These are phyloP conservation scores for Aricia artaxerxes DNA, from an alignment of 2,888 invertebrate species.

Conservation along the genomic window DNA sequence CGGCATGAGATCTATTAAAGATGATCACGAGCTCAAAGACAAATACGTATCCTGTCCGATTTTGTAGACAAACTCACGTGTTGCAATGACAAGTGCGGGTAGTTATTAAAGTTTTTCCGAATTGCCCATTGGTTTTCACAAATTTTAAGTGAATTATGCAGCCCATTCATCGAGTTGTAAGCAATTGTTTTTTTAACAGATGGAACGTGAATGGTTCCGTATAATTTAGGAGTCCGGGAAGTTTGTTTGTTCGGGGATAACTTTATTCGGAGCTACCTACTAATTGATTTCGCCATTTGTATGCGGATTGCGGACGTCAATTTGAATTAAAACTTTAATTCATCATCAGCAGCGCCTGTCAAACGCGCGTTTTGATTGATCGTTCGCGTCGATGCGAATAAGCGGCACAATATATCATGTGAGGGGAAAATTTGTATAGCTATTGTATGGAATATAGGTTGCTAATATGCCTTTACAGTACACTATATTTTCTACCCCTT, in stretches of 20 bases:
- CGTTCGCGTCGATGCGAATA: background rate
- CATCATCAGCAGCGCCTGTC: conserved; percentile 1
- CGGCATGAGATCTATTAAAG: background rate
- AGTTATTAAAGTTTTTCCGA: background rate
- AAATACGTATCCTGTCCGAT: background rate
- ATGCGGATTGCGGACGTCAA: conserved; percentile 12
- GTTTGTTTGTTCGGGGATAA: background rate
- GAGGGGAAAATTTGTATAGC: background rate
- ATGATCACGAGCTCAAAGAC: background rate
- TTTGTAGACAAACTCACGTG: background rate
- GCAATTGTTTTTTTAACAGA: background rate
- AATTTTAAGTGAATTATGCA: background rate
- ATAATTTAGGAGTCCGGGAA: conserved; percentile 10
- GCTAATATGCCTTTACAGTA: too few species aligned
- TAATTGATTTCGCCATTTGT: conserved; percentile 17
- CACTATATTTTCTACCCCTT: background rate
- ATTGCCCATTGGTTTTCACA: background rate
- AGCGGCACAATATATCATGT: background rate
- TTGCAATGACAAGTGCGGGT: background rate
- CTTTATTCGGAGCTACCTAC: conserved; percentile 7
- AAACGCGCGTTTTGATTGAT: background rate
- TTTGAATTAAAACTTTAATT: conserved; percentile 18
- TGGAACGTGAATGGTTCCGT: conserved; percentile 1
- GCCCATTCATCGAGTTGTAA: background rate
- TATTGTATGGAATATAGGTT: conserved; percentile 4